Evolutionary conservation across 2,113 vertebrate species (phyloP), one percentile per base, ranked within the genome.

Genomic region (Carollia perspicillata): DNA sequence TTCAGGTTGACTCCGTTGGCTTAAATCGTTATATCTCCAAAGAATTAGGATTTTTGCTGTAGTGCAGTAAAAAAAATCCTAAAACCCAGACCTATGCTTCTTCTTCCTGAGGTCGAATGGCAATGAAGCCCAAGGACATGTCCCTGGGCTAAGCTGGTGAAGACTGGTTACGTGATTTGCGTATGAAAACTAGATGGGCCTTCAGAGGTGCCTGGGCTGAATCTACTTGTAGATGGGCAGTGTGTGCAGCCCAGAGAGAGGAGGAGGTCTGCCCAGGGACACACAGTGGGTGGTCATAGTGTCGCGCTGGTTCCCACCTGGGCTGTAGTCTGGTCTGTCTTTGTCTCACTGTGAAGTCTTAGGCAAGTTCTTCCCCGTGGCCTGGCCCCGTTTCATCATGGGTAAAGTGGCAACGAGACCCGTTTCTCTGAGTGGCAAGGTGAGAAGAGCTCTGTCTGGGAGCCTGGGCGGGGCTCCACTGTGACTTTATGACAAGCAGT

Each of bases 401-500:
- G 7, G 35, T 37, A 12, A 95, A 47, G 53, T 5, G 35, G 2
- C 35, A 74, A 8, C 7, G 8, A 58, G 53, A 6, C 18, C n/a
- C 14, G 0, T 42, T 58, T 68, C 72, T 23, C 30, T 55, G 58
- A 53, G 49, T 18, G 0, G 37, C 5, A 53, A 84, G 30, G 14
- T 47, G 5, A 28, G 40, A 42, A 3, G 55, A 42, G 16, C 42
- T 0, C 0, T 1, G 33, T 12, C 69, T 33, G 23, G 77, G 58
- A 53, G 23, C 35, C 23, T 17, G 18, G 1, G 13, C 3, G 0
- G 3, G 2, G 16, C 9, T 1, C 40, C 10, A 0, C 5, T 0
- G 63, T n/a, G 84, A 28, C 35, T n/a, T 49, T 6, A 3, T 3
- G 8, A 35, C 4, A 0, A 20, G 47, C 37, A 1, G 18, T 55